Evolutionary conservation across 2,797 vertebrate species (phyloP).

Genomic region (Myiotriccus ornatus): DNA sequence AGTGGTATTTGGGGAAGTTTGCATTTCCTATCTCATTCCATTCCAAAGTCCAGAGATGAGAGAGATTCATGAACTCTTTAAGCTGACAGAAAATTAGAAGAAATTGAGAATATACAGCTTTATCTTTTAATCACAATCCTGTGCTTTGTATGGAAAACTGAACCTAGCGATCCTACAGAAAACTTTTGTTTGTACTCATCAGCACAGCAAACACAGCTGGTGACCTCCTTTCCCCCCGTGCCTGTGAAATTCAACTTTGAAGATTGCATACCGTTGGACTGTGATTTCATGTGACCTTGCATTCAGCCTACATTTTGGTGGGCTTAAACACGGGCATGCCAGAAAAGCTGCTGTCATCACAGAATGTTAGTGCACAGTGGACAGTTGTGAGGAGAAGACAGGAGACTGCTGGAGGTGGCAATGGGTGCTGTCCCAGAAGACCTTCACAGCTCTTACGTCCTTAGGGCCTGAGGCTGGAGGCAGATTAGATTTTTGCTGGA

Average conservation of each 20-base stretch:
- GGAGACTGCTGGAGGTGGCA: neutral
- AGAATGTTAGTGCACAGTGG: neutral
- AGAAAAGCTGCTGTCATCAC: neutral
- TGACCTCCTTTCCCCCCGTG: neutral
- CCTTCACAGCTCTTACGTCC: neutral
- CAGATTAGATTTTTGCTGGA: neutral
- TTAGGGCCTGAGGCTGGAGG: neutral
- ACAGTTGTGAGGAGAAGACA: neutral
- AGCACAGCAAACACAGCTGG: fast-evolving
- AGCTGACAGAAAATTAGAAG: neutral
- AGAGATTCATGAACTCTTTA: neutral
- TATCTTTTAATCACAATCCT: neutral
- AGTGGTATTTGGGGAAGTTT: neutral
- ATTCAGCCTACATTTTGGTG: neutral
- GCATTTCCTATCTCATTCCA: neutral
- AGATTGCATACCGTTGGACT: neutral
- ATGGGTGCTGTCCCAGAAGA: neutral
- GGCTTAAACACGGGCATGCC: neutral
- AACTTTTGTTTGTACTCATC: neutral
- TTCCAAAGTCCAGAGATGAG: constrained; percentile 14
- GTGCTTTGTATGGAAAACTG: neutral
- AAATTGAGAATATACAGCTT: neutral
- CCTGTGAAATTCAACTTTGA: neutral
- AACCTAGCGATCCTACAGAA: neutral
- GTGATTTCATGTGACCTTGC: neutral